These are phyloP conservation scores for Megalopta genalis DNA, from an alignment of 1,140 invertebrate genomes.

Conservation along the genomic window DNA sequence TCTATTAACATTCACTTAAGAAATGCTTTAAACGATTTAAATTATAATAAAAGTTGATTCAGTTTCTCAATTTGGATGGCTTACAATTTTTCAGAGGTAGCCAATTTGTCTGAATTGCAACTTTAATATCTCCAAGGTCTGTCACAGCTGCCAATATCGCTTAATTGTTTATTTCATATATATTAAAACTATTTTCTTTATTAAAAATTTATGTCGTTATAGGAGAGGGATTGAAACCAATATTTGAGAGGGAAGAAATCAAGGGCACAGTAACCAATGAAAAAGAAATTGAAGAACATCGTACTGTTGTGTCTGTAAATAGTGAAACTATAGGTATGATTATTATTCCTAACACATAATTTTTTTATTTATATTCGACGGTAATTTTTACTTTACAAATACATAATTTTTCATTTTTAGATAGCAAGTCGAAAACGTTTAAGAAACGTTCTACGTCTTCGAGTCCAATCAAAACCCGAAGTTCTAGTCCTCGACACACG, in stretches of 20 bases:
- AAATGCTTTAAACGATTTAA: too few relatives aligned
- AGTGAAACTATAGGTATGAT: slow-evolving; percentile 46
- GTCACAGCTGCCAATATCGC: background rate
- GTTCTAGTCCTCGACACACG: slow-evolving; percentile 12
- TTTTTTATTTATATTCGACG: background rate
- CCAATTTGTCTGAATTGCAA: slow-evolving; percentile 18
- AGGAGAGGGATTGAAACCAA: slow-evolving; percentile 68
- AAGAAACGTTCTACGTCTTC: slow-evolving; percentile 43
- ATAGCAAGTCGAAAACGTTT: slow-evolving; percentile 7
- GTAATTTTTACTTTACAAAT: background rate
- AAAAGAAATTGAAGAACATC: slow-evolving; percentile 60
- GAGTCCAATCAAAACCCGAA: slow-evolving; percentile 27
- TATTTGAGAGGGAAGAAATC: slow-evolving; percentile 69
- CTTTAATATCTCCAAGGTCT: slow-evolving; percentile 20
- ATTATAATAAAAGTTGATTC: background rate
- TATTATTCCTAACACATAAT: background rate
- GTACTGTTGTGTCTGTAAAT: slow-evolving; percentile 56
- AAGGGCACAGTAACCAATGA: slow-evolving; percentile 17
- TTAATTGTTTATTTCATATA: slow-evolving; percentile 1
- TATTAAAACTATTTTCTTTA: background rate
- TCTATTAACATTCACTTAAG: background rate
- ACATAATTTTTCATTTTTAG: slow-evolving; percentile 36
- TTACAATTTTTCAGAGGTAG: slow-evolving; percentile 40
- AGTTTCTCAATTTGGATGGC: background rate
- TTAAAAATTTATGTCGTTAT: slow-evolving; percentile 11